Percentiles rank a stretch among this genome's conserved stretches.
Conservation (phyloP, 92 coral and sea anemone genomes). For the Zoanthus sansibaricus region DNA sequence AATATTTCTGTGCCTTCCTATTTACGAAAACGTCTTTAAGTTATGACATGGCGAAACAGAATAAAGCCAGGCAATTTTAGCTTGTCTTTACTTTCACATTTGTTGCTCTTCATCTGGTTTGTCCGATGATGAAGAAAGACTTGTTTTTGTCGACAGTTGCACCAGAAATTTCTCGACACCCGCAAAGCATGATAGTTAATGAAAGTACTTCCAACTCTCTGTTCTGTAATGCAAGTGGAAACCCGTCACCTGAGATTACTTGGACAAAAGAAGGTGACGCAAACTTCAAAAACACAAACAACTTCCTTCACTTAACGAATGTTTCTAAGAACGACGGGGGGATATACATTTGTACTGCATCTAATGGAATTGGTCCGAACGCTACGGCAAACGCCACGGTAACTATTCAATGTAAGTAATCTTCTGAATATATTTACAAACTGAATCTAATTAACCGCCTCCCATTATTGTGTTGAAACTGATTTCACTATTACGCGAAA, state of each 20-base stretch:
- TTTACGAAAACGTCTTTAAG: no score
- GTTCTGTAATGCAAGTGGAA: conserved; percentile 53
- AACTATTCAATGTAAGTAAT: conserved; percentile 48
- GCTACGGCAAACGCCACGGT: conserved; percentile 31
- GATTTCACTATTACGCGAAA: background rate
- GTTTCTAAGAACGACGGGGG: background rate
- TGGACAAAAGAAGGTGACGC: conserved; percentile 47
- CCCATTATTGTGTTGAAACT: background rate
- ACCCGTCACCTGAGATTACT: conserved; percentile 41
- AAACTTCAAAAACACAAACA: background rate
- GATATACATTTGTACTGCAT: conserved; percentile 47
- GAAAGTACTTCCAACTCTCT: background rate
- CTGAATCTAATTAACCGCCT: background rate
- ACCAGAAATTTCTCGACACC: background rate
- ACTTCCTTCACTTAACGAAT: background rate
- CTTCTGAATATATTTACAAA: no score
- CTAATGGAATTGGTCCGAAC: conserved; percentile 54
- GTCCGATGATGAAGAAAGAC: background rate
- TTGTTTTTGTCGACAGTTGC: conserved; percentile 13
- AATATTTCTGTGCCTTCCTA: no score
- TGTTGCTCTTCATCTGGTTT: background rate
- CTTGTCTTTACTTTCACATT: no score
- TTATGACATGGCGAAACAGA: background rate
- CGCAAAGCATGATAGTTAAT: conserved; percentile 3
- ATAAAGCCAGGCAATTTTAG: background rate